These are phyloP conservation scores for Mormyrus iriodes DNA, from an alignment of 2,113 vertebrate genomes.

Conservation along the genomic window DNA sequence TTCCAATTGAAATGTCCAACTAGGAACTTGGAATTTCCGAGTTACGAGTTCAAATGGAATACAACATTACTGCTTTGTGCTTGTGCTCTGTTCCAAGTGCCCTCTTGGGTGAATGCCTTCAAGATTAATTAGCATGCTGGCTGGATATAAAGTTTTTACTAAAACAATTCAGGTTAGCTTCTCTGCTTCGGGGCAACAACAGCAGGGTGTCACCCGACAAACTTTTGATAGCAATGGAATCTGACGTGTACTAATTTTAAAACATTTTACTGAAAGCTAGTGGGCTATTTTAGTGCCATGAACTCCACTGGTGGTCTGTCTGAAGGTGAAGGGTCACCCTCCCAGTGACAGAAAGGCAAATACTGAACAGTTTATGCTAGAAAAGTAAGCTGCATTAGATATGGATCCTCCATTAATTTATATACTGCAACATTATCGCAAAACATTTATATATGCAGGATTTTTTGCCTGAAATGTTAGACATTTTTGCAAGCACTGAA, in stretches of 20 bases:
- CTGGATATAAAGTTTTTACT: neutral
- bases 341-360: neutral
- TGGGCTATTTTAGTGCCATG: neutral
- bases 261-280: neutral
- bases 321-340: neutral
- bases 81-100: neutral
- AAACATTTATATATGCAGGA: neutral
- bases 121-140: conserved; percentile 3
- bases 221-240: neutral
- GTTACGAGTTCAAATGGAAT: neutral
- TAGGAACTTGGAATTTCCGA: neutral
- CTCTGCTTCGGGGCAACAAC: conserved; percentile 9
- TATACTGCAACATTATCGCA: neutral
- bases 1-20: neutral
- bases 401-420: neutral
- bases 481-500: neutral
- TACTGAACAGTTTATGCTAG: neutral
- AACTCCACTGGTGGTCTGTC: neutral
- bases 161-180: neutral
- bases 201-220: neutral
- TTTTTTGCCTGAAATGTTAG: neutral
- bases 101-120: neutral
- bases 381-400: neutral
- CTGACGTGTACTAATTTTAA: neutral
- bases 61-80: neutral